phyloP scores from a whole-genome alignment of 1,140 invertebrate species.

The Zaprionus capensis region DNA sequence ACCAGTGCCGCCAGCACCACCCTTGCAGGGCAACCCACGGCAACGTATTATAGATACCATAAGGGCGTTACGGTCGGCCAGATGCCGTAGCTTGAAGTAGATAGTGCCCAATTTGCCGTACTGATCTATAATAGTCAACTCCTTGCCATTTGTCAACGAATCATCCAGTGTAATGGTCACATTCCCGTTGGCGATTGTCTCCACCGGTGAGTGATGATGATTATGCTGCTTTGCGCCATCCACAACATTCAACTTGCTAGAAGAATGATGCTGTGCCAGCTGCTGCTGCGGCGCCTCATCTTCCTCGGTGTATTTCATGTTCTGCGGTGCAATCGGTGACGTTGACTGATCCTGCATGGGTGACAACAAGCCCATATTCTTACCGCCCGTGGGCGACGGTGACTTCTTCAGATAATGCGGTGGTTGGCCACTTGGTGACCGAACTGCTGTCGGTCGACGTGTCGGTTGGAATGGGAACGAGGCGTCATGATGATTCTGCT shows the following conservation, averaged over 20 bases:
- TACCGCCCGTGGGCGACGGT: conserved; percentile 91
- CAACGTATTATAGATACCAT: conserved; percentile 96
- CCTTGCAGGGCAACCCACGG: conserved; percentile 91
- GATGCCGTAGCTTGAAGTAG: conserved; percentile 94
- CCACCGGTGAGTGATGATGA: conserved; percentile 81
- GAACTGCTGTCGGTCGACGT: conserved; percentile 86
- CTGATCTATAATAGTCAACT: conserved; percentile 84
- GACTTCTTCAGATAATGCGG: conserved; percentile 95
- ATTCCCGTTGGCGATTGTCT: conserved; percentile 70
- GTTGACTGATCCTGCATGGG: conserved; percentile 81
- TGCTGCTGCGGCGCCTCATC: conserved; percentile 61
- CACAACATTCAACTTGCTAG: conserved; percentile 60
- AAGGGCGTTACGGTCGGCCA: conserved; percentile 94
- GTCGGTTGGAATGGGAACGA: conserved; percentile 86
- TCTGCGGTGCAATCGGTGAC: conserved; percentile 73
- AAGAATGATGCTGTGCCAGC: conserved; percentile 35
- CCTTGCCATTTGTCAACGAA: conserved; percentile 72
- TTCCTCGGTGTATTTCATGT: conserved; percentile 76
- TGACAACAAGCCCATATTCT: conserved; percentile 84
- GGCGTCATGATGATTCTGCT: conserved; percentile 77
- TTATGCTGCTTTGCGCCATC: conserved; percentile 47
- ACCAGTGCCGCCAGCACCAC: conserved; percentile 85
- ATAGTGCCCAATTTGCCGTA: conserved; percentile 91
- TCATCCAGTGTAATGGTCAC: conserved; percentile 83
- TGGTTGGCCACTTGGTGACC: conserved; percentile 86